Evolutionary conservation across 2,797 vertebrate species (phyloP).

Genomic region (Siniperca scherzeri): DNA sequence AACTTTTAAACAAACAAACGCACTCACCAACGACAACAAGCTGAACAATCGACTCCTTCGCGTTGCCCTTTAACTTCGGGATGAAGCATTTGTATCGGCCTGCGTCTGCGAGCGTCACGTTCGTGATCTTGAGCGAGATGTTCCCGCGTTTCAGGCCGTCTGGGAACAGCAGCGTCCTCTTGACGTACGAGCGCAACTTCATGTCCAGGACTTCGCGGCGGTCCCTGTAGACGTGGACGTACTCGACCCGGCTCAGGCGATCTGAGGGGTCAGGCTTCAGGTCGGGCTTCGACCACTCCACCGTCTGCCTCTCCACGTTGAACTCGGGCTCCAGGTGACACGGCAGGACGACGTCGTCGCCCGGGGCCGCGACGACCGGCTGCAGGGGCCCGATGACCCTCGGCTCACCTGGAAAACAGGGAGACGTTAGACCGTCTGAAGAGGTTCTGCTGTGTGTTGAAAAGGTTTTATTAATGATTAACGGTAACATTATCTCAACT

Average conservation of each 20-base stretch:
- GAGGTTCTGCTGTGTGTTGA: too few species aligned
- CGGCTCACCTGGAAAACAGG: not conserved
- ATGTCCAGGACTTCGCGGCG: not conserved
- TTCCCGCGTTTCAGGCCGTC: conserved; percentile 22
- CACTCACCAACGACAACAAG: conserved; percentile 36
- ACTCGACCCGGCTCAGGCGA: not conserved
- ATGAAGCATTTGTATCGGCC: conserved; percentile 46
- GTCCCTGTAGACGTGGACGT: conserved; percentile 45
- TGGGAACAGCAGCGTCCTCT: conserved; percentile 30
- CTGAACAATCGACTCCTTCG: accelerated
- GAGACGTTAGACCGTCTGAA: not conserved
- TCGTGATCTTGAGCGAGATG: conserved; percentile 42
- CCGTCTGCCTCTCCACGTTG: not conserved
- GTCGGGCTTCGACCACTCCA: conserved; percentile 57
- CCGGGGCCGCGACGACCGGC: accelerated
- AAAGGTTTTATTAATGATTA: too few species aligned
- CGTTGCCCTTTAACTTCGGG: not conserved
- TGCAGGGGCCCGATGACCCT: accelerated
- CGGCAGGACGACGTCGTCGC: conserved; percentile 34
- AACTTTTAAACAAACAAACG: not conserved
- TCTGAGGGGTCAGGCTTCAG: not conserved
- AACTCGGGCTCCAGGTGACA: not conserved
- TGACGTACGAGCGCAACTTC: conserved; percentile 15
- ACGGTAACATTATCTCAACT: too few species aligned
- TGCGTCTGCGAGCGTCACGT: conserved; percentile 14